These are phyloP conservation scores for Oryzias dopingdopingensis DNA, from an alignment of 2,797 vertebrate species.

Conservation along the genomic window DNA sequence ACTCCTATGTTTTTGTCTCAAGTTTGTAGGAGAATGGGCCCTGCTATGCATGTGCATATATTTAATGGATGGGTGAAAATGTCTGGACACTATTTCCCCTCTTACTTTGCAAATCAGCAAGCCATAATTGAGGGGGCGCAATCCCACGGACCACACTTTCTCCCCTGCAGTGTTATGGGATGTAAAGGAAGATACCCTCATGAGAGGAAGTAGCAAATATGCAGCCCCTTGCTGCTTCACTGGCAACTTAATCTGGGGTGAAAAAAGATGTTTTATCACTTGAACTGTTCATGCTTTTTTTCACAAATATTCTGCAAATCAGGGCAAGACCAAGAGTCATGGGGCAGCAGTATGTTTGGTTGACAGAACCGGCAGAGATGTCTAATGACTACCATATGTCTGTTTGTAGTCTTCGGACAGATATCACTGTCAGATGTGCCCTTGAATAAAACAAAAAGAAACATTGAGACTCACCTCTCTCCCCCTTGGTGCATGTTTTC, in stretches of 20 bases:
- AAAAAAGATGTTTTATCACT: constrained; percentile 31
- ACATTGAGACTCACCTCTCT: constrained; percentile 78
- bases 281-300: constrained; percentile 53
- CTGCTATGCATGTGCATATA: constrained; percentile 16
- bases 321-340: constrained; percentile 49
- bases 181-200: constrained; percentile 55
- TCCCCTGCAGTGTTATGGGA: constrained; percentile 43
- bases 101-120: constrained; percentile 31
- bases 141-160: constrained; percentile 24
- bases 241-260: constrained; percentile 45
- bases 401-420: constrained; percentile 31
- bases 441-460: constrained; percentile 28
- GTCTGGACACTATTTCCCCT: constrained; percentile 35
- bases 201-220: constrained; percentile 72
- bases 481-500: constrained; percentile 86
- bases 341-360: constrained; percentile 39
- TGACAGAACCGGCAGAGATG: constrained; percentile 41
- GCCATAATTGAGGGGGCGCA: constrained; percentile 31
- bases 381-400: constrained; percentile 75
- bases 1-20: constrained; percentile 7
- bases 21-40: not conserved
- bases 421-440: constrained; percentile 27
- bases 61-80: constrained; percentile 46
- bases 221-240: constrained; percentile 48
- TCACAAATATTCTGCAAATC: constrained; percentile 53